Conservation (phyloP, 2,888 invertebrate genomes). For the Plebejus melissa region DNA sequence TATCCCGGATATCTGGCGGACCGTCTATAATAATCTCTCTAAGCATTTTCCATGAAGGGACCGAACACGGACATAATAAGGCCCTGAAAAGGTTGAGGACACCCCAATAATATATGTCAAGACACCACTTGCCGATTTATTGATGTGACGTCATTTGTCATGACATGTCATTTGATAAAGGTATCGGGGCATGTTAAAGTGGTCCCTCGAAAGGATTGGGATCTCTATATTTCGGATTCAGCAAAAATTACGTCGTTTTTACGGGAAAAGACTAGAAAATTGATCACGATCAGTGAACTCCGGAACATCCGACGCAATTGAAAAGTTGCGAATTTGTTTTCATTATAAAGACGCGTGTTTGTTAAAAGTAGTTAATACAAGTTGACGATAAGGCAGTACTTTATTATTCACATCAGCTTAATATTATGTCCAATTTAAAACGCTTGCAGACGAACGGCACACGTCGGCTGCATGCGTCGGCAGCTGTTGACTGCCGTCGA, state of each 20-base stretch:
- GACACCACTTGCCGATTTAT: conserved; percentile 2
- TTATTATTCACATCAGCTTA: no score
- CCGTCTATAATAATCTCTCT: background rate
- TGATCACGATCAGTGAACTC: no score
- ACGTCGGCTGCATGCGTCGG: no score
- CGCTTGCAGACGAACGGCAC: no score
- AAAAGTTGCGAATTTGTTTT: no score
- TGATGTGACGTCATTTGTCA: conserved; percentile 3
- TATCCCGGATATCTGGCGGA: background rate
- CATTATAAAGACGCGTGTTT: no score
- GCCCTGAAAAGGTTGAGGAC: background rate
- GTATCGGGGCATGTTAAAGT: background rate
- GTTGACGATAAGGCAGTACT: no score
- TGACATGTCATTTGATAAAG: conserved; percentile 2
- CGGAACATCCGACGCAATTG: no score
- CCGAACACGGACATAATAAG: background rate
- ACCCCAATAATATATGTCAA: conserved; percentile 11
- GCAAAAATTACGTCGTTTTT: background rate
- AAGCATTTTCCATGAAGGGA: conserved; percentile 2
- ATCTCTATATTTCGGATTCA: background rate
- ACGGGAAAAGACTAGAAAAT: no score
- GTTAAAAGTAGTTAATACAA: no score
- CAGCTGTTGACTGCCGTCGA: no score
- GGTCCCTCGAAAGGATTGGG: background rate
- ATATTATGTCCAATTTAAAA: no score